A percentile compares a stretch with the other conserved stretches of the same genome.
Conservation (phyloP, 1,140 invertebrate species). For the Papilio helenus region DNA sequence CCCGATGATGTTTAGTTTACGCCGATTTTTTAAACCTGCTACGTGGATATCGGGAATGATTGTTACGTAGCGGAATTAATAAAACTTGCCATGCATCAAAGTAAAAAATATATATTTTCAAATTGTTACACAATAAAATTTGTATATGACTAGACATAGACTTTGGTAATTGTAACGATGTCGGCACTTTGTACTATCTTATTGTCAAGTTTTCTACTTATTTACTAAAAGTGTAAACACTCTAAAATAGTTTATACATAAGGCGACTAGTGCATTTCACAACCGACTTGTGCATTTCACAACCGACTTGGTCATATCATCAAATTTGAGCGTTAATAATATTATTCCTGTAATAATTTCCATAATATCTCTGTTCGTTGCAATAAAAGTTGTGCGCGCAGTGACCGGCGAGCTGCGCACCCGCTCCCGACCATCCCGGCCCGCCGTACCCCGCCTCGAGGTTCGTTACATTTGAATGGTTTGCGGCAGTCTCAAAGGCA, state of each 20-base stretch:
- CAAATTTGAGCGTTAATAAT: conserved; percentile 74
- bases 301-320: conserved; percentile 43
- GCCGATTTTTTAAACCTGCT: background rate
- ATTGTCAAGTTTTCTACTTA: conserved; percentile 48
- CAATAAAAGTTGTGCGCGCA: conserved; percentile 56
- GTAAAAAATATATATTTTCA: conserved; percentile 37
- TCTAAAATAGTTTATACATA: conserved; percentile 49
- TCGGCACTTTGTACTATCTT: conserved; percentile 37
- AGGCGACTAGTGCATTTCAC: conserved; percentile 58
- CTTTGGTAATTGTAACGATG: conserved; percentile 51
- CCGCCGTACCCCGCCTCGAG: background rate
- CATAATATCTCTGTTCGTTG: conserved; percentile 72
- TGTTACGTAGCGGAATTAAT: background rate
- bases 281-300: conserved; percentile 44
- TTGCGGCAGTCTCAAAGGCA: conserved; percentile 82
- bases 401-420: background rate
- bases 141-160: conserved; percentile 62
- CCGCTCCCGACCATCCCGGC: background rate
- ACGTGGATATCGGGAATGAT: background rate
- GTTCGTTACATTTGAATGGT: background rate
- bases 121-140: conserved; percentile 42
- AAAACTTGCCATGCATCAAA: background rate
- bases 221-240: conserved; percentile 30
- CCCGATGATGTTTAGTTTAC: background rate
- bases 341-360: conserved; percentile 67